phyloP scores from a whole-genome alignment of 2,797 vertebrate genomes.

The Liparis tanakae region DNA sequence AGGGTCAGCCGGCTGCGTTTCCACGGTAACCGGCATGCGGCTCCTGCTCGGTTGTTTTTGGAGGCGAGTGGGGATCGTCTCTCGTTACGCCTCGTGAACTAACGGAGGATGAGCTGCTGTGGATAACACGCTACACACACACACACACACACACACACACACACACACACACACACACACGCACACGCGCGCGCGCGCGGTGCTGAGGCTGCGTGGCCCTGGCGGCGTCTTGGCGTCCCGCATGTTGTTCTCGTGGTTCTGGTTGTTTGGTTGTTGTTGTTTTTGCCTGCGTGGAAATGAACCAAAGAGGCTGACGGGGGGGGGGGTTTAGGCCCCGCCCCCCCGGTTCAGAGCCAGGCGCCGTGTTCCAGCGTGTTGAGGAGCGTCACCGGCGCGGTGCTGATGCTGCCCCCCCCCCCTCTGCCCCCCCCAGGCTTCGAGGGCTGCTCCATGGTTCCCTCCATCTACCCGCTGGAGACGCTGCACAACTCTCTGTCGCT shows the following conservation, averaged over 20 bases:
- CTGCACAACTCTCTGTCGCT: constrained; percentile 98
- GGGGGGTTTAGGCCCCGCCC: constrained; percentile 12
- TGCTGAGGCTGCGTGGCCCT: constrained; percentile 27
- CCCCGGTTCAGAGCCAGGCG: constrained; percentile 18
- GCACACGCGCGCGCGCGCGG: constrained; percentile 47
- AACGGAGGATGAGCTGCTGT: constrained; percentile 55
- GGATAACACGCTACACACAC: neutral
- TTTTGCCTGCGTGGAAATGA: constrained; percentile 57
- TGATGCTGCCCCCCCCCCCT: constrained; percentile 55
- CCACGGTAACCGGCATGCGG: no score
- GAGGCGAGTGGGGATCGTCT: no score
- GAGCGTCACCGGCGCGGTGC: constrained; percentile 26
- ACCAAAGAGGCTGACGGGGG: constrained; percentile 27
- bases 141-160: neutral
- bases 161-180: neutral
- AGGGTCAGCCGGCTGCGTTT: no score
- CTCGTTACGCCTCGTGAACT: constrained; percentile 30
- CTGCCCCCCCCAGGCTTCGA: constrained; percentile 89
- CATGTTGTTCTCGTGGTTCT: constrained; percentile 52
- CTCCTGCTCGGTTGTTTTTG: no score
- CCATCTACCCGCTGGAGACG: constrained; percentile 97
- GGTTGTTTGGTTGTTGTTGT: constrained; percentile 18
- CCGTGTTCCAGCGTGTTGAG: constrained; percentile 29
- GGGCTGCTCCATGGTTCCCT: constrained; percentile 99
- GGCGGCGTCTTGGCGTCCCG: constrained; percentile 50